These are phyloP conservation scores for Physella acuta DNA, from an alignment of 1,140 invertebrate species.

Conservation along the genomic window DNA sequence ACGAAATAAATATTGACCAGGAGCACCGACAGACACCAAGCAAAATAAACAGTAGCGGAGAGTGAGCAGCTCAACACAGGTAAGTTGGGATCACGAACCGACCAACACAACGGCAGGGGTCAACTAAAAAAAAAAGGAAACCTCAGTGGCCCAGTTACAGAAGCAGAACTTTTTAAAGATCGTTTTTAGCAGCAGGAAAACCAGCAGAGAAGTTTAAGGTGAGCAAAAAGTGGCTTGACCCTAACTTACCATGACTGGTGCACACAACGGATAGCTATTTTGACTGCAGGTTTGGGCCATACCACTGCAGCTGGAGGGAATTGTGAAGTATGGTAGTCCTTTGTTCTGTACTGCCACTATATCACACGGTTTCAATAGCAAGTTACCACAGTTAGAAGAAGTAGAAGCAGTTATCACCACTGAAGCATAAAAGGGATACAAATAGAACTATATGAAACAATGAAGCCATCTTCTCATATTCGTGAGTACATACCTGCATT, in stretches of 20 bases:
- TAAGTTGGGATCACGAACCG: too few species aligned
- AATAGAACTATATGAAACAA: slow-evolving; percentile 26
- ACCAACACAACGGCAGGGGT: too few species aligned
- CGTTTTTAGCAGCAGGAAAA: too few species aligned
- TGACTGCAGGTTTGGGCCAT: slow-evolving; percentile 37
- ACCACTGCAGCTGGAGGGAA: slow-evolving; percentile 19
- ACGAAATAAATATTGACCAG: too few species aligned
- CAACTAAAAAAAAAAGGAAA: slow-evolving; percentile 11
- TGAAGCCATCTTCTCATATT: slow-evolving; percentile 29
- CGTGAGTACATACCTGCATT: slow-evolving; percentile 38
- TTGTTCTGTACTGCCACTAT: slow-evolving; percentile 31
- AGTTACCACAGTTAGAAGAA: slow-evolving; percentile 28
- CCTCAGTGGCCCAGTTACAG: slow-evolving; percentile 6
- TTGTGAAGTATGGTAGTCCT: slow-evolving; percentile 28
- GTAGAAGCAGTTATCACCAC: slow-evolving; percentile 32
- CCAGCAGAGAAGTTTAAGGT: too few species aligned
- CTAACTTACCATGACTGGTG: slow-evolving; percentile 36
- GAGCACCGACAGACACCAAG: too few species aligned
- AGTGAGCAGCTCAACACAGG: too few species aligned
- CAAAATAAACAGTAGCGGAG: too few species aligned
- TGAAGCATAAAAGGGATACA: slow-evolving; percentile 36
- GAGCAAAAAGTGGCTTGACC: too few species aligned
- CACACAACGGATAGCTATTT: slow-evolving; percentile 35
- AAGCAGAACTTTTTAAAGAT: too few species aligned
- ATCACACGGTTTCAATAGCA: slow-evolving; percentile 26